Evolutionary conservation across 2,888 invertebrate species (phyloP).

Genomic region (Sycophila texana): DNA sequence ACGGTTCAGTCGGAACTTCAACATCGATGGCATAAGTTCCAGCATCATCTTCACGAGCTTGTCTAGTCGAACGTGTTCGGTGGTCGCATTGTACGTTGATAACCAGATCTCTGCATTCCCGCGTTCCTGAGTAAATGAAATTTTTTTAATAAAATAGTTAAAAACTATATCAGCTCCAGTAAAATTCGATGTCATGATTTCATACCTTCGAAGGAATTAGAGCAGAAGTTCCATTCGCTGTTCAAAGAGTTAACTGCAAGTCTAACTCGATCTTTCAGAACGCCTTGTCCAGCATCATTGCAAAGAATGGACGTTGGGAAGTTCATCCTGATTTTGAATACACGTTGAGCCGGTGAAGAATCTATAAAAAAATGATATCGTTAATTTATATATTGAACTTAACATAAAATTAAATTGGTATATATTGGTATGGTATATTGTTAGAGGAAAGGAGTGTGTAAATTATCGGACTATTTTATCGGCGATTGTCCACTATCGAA

Average conservation of each 20-base stretch:
- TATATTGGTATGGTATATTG: too few species aligned
- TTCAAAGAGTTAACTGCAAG: slow-evolving; percentile 93
- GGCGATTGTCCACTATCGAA: too few species aligned
- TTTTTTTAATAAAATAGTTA: neutral
- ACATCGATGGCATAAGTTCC: slow-evolving; percentile 90
- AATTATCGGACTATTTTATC: too few species aligned
- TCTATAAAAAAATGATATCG: slow-evolving; percentile 76
- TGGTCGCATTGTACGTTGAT: slow-evolving; percentile 95
- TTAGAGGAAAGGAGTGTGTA: too few species aligned
- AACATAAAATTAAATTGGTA: neutral
- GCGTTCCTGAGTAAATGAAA: slow-evolving; percentile 77
- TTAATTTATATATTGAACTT: neutral
- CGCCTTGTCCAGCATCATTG: slow-evolving; percentile 95
- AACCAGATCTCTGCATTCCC: slow-evolving; percentile 92
- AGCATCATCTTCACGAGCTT: slow-evolving; percentile 80
- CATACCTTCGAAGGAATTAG: slow-evolving; percentile 89
- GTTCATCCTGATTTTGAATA: slow-evolving; percentile 94
- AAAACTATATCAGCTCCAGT: neutral
- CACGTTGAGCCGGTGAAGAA: slow-evolving; percentile 93
- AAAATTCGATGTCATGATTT: neutral
- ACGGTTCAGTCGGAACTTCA: slow-evolving; percentile 90
- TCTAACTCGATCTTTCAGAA: slow-evolving; percentile 91
- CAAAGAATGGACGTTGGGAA: slow-evolving; percentile 98
- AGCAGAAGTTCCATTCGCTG: slow-evolving; percentile 97
- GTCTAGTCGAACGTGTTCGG: slow-evolving; percentile 77